Evolutionary conservation across 2,797 vertebrate genomes (phyloP).

Genomic region (Gambusia yucatana): DNA sequence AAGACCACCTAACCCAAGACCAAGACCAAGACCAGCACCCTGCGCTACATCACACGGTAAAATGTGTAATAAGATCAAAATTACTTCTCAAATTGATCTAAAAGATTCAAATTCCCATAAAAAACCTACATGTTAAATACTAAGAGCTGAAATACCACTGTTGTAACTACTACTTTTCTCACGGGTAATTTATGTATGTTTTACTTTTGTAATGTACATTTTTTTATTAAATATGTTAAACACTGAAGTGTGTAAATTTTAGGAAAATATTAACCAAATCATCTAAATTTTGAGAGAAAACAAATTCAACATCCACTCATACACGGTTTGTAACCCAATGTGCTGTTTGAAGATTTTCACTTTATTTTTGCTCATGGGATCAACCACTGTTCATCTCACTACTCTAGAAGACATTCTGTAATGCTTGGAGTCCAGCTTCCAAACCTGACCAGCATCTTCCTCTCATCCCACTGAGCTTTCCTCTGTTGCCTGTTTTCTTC

Average conservation of each 20-base stretch:
- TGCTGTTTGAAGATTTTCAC: neutral
- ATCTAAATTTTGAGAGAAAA: neutral
- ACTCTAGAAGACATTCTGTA: neutral
- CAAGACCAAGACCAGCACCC: too few species aligned
- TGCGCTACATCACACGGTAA: fast-evolving
- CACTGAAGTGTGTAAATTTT: neutral
- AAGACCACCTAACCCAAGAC: too few species aligned
- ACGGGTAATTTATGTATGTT: too few species aligned
- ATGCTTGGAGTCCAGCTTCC: neutral
- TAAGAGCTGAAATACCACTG: too few species aligned
- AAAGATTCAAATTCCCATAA: too few species aligned
- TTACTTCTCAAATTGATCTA: too few species aligned
- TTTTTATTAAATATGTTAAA: too few species aligned
- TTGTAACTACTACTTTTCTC: too few species aligned
- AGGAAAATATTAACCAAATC: neutral
- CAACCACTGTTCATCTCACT: neutral
- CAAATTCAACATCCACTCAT: neutral
- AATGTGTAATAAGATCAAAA: too few species aligned
- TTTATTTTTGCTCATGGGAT: neutral
- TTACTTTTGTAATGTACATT: too few species aligned
- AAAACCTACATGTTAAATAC: too few species aligned
- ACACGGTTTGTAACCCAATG: neutral
- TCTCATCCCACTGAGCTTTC: neutral
- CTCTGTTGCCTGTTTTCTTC: neutral
- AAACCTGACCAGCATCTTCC: neutral